Base-by-base conservation (phyloP, 1,140 invertebrate species). In the Calycopis cecrops region DNA sequence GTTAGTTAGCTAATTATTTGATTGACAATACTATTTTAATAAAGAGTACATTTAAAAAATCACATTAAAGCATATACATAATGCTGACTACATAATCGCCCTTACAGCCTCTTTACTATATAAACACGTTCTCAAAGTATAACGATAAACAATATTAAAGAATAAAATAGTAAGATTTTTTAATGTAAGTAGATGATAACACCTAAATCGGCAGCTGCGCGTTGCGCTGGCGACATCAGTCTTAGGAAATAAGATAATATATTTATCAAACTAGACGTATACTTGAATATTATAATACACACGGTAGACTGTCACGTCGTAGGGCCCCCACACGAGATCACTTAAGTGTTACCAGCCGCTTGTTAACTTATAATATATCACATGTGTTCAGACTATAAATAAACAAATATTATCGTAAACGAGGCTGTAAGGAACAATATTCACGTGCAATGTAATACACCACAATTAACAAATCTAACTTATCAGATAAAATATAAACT, bases 41-140 rank as follows among this genome's bases (percentile, higher is more conserved):
- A 84, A 87, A 84, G 83, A 85, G 84, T 88, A 86, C 83, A 87
- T 86, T 85, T 84, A 82, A 87, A 85, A 88, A 87, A 88, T 88
- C 87, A 88, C 87, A 88, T 85, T 87, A 87, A 88, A 88, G 87
- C 87, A 88, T 88, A 87, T 86, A 85, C 83, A 87, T 87, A 87
- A 85, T 84, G 85, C 80, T 87, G 87, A 87, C 87, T 88, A 88
- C 87, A 87, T 82, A 82, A 81, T 76, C 65, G 71, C 76, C 79
- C 80, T 81, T 74, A 83, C 84, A 84, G 80, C 82, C 80, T 67
- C 76, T 72, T 67, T 75, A 75, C 76, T 58, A 40, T 18, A 37
- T 28, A 59, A 63, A 65, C 54, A 63, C 68, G 69, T 69, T 74
- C 72, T 72, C 65, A 77, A 79, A 75, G 63, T 68, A 76, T 73